Conservation (phyloP, 2,888 invertebrate species). For the Cheilosia grossa region DNA sequence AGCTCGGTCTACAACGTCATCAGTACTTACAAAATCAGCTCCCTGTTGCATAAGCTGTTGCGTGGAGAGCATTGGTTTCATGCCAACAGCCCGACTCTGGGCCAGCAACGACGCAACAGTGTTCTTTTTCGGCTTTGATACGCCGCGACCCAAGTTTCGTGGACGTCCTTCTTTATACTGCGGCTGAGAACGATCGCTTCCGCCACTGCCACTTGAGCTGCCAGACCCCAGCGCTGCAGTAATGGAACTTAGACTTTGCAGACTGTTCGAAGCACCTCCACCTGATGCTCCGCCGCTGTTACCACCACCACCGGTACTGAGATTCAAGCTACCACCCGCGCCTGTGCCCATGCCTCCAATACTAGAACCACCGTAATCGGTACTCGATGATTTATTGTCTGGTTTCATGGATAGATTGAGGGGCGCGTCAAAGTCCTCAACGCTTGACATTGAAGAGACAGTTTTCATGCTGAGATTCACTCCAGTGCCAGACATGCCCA, state of each 20-base stretch:
- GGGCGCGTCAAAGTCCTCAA: conserved; percentile 89
- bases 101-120: conserved; percentile 94
- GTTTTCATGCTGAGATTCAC: conserved; percentile 82
- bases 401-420: conserved; percentile 93
- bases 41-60: conserved; percentile 85
- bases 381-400: conserved; percentile 79
- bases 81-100: conserved; percentile 92
- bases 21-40: conserved; percentile 83
- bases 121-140: conserved; percentile 96
- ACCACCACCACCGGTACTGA: conserved; percentile 47
- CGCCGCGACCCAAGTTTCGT: conserved; percentile 92
- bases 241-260: conserved; percentile 83
- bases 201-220: conserved; percentile 77
- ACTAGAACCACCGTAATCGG: conserved; percentile 75
- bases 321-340: conserved; percentile 57
- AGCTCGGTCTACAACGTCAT: background rate
- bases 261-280: conserved; percentile 79
- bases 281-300: conserved; percentile 49
- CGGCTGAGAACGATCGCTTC: conserved; percentile 77
- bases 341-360: conserved; percentile 30
- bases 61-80: conserved; percentile 90
- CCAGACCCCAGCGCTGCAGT: conserved; percentile 82
- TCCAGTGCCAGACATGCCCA: conserved; percentile 77
- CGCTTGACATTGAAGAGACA: conserved; percentile 82
- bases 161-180: conserved; percentile 89